These are phyloP conservation scores for Cheilosia scutellata DNA, from an alignment of 2,888 invertebrate species.

Conservation along the genomic window DNA sequence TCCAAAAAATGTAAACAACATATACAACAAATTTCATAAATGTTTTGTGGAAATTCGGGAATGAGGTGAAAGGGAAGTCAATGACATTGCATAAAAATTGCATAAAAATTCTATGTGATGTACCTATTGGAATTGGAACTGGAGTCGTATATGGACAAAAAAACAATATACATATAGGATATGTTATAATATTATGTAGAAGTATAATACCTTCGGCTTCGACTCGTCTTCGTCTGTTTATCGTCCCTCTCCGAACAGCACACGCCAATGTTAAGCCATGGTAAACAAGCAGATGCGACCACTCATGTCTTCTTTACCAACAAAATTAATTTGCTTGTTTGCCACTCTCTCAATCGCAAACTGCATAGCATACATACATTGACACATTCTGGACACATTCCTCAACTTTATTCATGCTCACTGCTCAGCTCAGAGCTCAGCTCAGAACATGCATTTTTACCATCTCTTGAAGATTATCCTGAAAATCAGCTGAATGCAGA, in stretches of 20 bases:
- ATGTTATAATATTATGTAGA: too few species aligned
- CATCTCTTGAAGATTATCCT: constrained; percentile 6
- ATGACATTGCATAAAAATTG: not conserved
- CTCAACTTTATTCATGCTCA: too few species aligned
- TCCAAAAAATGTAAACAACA: constrained; percentile 29
- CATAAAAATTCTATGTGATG: too few species aligned
- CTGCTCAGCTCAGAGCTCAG: too few species aligned
- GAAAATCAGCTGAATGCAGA: constrained; percentile 2
- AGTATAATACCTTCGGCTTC: too few species aligned
- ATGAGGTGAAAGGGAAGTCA: not conserved
- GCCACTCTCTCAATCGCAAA: not conserved
- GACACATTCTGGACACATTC: too few species aligned
- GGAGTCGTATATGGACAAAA: too few species aligned
- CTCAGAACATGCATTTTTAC: too few species aligned
- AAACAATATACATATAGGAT: too few species aligned
- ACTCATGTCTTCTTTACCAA: not conserved
- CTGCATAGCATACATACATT: not conserved
- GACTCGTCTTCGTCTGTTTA: not conserved
- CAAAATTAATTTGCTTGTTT: not conserved
- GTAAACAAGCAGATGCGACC: not conserved
- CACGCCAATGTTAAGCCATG: not conserved
- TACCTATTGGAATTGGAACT: too few species aligned
- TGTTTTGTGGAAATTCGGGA: constrained; percentile 20
- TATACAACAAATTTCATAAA: constrained; percentile 34
- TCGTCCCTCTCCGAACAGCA: not conserved